Conservation (phyloP, 2,113 vertebrate species). For the Cardinalis cardinalis region DNA sequence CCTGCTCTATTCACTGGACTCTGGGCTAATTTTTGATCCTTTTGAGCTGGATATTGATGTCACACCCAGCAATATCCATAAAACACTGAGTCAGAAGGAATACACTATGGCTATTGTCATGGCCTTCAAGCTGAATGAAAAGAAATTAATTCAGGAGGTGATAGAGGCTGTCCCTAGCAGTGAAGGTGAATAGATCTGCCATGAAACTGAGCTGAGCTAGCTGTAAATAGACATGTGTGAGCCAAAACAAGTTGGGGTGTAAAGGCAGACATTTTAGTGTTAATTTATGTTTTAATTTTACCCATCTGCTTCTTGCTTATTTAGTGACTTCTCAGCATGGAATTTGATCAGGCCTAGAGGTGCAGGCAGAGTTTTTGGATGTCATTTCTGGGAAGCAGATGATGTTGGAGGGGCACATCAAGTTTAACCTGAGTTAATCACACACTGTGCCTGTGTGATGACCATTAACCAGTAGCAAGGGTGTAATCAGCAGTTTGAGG, state of each 20-base stretch:
- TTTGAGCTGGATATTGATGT: constrained; percentile 91
- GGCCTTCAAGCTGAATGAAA: constrained; percentile 90
- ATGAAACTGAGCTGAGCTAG: neutral
- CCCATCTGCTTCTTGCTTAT: neutral
- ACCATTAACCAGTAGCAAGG: neutral
- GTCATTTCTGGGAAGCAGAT: neutral
- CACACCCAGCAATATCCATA: constrained; percentile 82
- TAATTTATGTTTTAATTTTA: neutral
- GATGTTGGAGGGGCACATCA: neutral
- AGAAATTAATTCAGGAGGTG: constrained; percentile 82
- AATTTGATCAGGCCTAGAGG: neutral
- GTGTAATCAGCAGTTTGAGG: neutral
- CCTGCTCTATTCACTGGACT: constrained; percentile 90
- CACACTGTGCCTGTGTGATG: neutral
- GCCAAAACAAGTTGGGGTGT: neutral
- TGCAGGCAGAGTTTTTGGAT: neutral
- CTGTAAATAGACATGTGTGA: neutral
- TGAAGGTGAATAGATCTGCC: constrained; percentile 74
- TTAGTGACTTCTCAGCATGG: neutral
- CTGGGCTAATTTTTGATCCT: constrained; percentile 88
- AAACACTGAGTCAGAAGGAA: constrained; percentile 74
- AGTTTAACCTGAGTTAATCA: neutral
- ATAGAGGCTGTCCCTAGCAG: constrained; percentile 84
- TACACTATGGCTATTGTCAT: constrained; percentile 85
- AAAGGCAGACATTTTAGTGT: neutral